Percentiles rank a stretch among this genome's conserved stretches.
phyloP scores from a whole-genome alignment of 2,888 invertebrate genomes.

The Stenotaenia linearis region DNA sequence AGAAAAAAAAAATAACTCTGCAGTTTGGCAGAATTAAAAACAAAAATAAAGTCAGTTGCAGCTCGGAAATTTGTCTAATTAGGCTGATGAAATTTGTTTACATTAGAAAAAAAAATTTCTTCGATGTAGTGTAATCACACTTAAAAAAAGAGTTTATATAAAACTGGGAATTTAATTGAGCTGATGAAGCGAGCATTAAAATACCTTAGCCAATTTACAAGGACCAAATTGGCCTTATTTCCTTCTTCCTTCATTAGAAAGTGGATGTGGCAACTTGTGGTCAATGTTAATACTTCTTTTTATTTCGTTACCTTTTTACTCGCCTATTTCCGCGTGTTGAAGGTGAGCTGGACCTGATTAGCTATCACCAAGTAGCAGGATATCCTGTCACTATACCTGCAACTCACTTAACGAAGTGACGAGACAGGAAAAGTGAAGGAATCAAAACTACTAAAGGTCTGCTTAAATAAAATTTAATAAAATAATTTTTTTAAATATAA shows the following conservation, averaged over 20 bases:
- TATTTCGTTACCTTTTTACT: neutral
- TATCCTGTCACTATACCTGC: conserved; percentile 26
- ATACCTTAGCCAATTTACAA: conserved; percentile 5
- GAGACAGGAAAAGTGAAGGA: conserved; percentile 5
- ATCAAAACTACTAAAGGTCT: neutral
- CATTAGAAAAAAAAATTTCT: neutral
- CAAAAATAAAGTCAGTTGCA: neutral
- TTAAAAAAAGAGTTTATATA: neutral
- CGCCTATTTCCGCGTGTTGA: conserved; percentile 17
- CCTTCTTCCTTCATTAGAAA: conserved; percentile 23
- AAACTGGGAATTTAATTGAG: conserved; percentile 15
- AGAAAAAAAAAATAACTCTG: neutral
- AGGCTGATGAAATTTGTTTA: neutral
- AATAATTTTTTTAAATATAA: neutral
- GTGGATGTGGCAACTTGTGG: conserved; percentile 20
- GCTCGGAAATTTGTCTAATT: neutral
- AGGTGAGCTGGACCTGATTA: conserved; percentile 26
- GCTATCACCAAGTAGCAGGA: conserved; percentile 23
- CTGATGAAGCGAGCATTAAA: conserved; percentile 11
- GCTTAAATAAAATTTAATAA: neutral
- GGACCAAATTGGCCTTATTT: conserved; percentile 8
- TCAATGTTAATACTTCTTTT: conserved; percentile 13
- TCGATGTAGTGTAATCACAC: neutral
- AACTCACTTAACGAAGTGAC: conserved; percentile 16
- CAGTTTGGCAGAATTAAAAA: neutral